Conservation (phyloP, 2,888 invertebrate species). For the Anaspis maculata region DNA sequence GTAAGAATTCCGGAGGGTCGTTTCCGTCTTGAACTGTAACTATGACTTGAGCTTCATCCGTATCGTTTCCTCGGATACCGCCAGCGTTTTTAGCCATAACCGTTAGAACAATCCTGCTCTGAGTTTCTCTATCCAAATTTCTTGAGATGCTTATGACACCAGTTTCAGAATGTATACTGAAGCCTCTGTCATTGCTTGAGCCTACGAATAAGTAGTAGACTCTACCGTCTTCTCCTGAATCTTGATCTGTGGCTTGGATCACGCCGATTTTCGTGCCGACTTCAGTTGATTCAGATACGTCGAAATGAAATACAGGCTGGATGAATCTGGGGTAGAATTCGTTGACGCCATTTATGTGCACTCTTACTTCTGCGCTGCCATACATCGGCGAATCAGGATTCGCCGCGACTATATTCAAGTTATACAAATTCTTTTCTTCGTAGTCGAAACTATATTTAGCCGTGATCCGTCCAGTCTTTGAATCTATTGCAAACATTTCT, state of each 20-base stretch:
- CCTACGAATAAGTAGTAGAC: slow-evolving; percentile 90
- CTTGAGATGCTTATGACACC: slow-evolving; percentile 79
- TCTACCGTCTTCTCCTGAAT: slow-evolving; percentile 77
- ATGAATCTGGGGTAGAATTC: slow-evolving; percentile 84
- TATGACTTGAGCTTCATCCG: slow-evolving; percentile 89
- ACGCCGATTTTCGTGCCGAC: slow-evolving; percentile 78
- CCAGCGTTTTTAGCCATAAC: slow-evolving; percentile 93
- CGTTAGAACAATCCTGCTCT: slow-evolving; percentile 80
- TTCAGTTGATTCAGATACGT: slow-evolving; percentile 85
- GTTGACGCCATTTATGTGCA: slow-evolving; percentile 78
- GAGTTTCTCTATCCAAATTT: slow-evolving; percentile 77
- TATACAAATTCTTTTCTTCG: slow-evolving; percentile 71
- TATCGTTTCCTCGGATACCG: slow-evolving; percentile 89
- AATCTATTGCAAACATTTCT: slow-evolving; percentile 69
- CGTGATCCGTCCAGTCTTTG: slow-evolving; percentile 65
- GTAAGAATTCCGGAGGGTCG: slow-evolving; percentile 89
- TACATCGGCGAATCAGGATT: slow-evolving; percentile 82
- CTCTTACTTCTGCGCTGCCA: slow-evolving; percentile 60
- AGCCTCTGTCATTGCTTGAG: slow-evolving; percentile 86
- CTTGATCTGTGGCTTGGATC: slow-evolving; percentile 83
- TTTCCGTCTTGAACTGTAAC: slow-evolving; percentile 93
- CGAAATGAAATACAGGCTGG: slow-evolving; percentile 85
- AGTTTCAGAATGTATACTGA: slow-evolving; percentile 73
- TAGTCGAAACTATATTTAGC: slow-evolving; percentile 77
- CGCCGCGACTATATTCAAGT: slow-evolving; percentile 68